phyloP scores from a whole-genome alignment of 2,797 vertebrate genomes.

The Ciconia nigra region DNA sequence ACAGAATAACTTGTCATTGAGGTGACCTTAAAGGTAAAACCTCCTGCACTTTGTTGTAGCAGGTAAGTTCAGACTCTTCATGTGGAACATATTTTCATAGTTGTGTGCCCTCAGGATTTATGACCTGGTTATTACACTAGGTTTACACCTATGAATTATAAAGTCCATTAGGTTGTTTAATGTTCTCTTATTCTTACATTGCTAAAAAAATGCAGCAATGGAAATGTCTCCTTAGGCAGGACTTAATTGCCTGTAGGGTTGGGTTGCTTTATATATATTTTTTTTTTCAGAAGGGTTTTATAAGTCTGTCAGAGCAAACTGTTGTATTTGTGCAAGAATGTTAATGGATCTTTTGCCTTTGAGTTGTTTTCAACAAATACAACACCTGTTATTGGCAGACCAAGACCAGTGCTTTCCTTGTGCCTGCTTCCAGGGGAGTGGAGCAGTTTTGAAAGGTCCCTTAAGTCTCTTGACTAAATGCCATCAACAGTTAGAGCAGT shows the following conservation, averaged over 20 bases:
- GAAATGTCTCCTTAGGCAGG: not conserved
- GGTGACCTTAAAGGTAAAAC: not conserved
- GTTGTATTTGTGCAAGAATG: not conserved
- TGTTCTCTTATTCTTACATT: not conserved
- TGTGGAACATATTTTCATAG: not conserved
- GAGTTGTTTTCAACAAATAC: not conserved
- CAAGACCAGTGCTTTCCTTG: not conserved
- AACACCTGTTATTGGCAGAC: not conserved
- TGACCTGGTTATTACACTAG: not conserved
- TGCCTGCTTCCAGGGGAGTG: not conserved
- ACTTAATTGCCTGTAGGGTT: not conserved
- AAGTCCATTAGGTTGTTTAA: not conserved
- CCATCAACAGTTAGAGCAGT: not conserved
- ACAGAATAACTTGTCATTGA: not conserved
- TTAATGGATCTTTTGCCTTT: constrained; percentile 6
- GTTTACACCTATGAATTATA: not conserved
- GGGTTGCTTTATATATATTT: not conserved
- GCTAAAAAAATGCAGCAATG: not conserved
- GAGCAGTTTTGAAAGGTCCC: not conserved
- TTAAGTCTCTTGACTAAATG: not conserved
- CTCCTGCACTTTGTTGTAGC: not conserved
- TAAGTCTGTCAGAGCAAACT: not conserved
- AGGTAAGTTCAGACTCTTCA: not conserved
- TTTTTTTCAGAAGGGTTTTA: not conserved
- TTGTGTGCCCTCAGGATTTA: not conserved